Conservation (phyloP, 2,888 invertebrate species). For the Andricus curvator region DNA sequence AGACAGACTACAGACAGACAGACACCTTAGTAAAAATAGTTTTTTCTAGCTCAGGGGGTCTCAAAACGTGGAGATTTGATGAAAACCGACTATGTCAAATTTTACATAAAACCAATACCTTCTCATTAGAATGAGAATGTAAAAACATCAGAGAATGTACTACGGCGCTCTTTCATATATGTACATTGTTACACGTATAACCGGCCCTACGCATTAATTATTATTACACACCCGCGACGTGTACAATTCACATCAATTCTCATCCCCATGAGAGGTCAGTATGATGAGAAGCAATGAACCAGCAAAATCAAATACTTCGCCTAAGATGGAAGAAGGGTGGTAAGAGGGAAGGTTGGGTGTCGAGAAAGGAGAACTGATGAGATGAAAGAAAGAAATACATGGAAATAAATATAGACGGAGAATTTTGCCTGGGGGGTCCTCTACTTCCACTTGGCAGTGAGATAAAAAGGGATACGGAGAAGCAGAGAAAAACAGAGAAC, state of each 20-base stretch:
- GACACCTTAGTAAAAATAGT: no score
- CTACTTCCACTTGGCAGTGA: no score
- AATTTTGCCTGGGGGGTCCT: background rate
- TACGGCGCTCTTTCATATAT: background rate
- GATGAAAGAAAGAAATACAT: background rate
- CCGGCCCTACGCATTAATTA: background rate
- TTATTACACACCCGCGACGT: background rate
- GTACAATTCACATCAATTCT: background rate
- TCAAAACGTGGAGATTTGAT: no score
- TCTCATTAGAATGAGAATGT: no score
- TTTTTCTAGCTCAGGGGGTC: no score
- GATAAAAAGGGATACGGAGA: no score
- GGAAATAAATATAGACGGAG: background rate
- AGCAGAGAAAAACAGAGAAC: no score
- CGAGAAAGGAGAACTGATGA: background rate
- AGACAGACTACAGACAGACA: no score
- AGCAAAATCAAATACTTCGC: background rate
- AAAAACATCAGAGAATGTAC: no score
- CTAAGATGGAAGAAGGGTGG: background rate
- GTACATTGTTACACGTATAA: background rate
- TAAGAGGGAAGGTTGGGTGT: background rate
- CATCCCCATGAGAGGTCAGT: background rate
- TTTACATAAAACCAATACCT: no score
- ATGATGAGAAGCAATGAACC: background rate
- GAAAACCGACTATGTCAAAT: no score